Evolutionary conservation across 2,888 invertebrate genomes (phyloP).

Genomic region (Macrosoma leucophasiata): DNA sequence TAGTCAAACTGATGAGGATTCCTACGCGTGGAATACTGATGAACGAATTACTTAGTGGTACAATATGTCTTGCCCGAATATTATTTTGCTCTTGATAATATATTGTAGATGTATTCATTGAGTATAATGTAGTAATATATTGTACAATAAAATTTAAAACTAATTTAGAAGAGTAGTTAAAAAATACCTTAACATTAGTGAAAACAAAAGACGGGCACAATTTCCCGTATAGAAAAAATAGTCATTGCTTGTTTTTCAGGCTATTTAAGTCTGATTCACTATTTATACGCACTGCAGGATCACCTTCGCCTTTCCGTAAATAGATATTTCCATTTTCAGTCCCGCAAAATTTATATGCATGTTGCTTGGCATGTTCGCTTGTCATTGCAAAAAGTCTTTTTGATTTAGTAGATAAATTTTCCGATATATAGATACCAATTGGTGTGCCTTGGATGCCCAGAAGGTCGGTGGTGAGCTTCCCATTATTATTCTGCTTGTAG

Average conservation of each 20-base stretch:
- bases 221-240: not conserved
- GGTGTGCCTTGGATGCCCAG: slow-evolving; percentile 1
- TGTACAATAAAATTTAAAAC: not conserved
- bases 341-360: slow-evolving; percentile 2
- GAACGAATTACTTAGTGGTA: not conserved
- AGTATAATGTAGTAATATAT: too few relatives aligned
- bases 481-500: not conserved
- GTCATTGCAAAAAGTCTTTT: slow-evolving; percentile 5
- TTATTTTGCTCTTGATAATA: too few relatives aligned
- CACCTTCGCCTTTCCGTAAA: slow-evolving; percentile 1
- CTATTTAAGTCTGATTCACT: not conserved
- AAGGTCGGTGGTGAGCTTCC: not conserved
- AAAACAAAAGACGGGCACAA: not conserved
- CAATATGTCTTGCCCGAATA: not conserved
- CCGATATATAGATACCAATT: slow-evolving; percentile 5
- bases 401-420: slow-evolving; percentile 5
- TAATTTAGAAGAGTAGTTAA: not conserved
- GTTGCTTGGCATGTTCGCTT: slow-evolving; percentile 3
- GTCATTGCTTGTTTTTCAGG: not conserved
- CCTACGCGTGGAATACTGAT: not conserved
- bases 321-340: slow-evolving; percentile 1
- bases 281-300: slow-evolving; percentile 1
- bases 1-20: not conserved
- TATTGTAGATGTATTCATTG: too few relatives aligned
- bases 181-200: not conserved